phyloP scores from a whole-genome alignment of 53 echinoderm and acorn worm species.

The Zoroaster sp. region DNA sequence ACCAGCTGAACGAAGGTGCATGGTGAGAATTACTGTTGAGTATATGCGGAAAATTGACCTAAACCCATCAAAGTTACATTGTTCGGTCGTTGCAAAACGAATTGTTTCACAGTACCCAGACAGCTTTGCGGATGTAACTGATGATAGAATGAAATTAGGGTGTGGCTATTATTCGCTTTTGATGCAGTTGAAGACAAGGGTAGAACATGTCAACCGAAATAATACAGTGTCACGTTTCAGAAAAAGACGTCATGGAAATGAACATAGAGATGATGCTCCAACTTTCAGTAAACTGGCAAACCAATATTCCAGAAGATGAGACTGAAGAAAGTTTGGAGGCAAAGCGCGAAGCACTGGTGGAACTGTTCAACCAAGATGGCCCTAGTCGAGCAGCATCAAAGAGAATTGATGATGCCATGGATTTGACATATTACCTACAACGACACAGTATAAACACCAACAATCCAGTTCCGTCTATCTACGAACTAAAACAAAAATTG shows the following conservation, averaged over 20 bases:
- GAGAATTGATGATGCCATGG: background rate
- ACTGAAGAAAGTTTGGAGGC: conserved; percentile 4
- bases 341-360: background rate
- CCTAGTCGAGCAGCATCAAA: background rate
- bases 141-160: conserved; percentile 19
- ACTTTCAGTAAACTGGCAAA: conserved; percentile 9
- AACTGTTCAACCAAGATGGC: background rate
- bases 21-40: conserved; percentile 25
- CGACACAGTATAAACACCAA: background rate
- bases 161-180: conserved; percentile 29
- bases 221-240: conserved; percentile 4
- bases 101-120: conserved; percentile 9
- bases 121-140: conserved; percentile 17
- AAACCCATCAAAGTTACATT: background rate
- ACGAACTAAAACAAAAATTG: background rate
- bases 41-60: background rate
- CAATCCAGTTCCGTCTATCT: conserved; percentile 21
- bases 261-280: background rate
- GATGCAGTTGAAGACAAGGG: conserved; percentile 32
- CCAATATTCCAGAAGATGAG: background rate
- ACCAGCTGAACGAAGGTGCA: conserved; percentile 22
- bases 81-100: background rate
- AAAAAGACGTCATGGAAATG: background rate
- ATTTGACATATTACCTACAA: background rate
- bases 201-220: conserved; percentile 22